Evolutionary conservation across 2,888 invertebrate genomes (phyloP).

Genomic region (Tineola bisselliella): DNA sequence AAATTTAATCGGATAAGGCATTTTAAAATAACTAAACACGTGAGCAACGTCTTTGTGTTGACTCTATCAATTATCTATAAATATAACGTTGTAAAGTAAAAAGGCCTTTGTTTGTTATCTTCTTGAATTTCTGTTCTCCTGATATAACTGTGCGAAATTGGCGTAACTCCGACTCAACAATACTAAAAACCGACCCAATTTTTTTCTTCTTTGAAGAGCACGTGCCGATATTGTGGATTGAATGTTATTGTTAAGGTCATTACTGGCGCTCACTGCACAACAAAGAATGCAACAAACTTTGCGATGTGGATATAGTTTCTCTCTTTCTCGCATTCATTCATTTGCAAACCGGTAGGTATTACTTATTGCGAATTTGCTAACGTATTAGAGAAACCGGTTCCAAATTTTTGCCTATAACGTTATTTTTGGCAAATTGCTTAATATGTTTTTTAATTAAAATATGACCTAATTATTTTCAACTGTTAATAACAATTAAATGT

Average conservation of each 20-base stretch:
- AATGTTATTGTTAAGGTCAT: conserved; percentile 51
- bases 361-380: neutral
- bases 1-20: too few species aligned
- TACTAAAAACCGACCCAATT: conserved; percentile 21
- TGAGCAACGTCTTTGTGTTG: neutral
- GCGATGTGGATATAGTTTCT: conserved; percentile 38
- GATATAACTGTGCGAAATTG: conserved; percentile 64
- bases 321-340: conserved; percentile 4
- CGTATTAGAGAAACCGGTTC: neutral
- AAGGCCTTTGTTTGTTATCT: neutral
- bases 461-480: neutral
- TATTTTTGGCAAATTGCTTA: neutral
- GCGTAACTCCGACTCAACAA: conserved; percentile 52
- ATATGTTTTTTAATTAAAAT: neutral
- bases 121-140: conserved; percentile 36
- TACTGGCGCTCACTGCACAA: conserved; percentile 48
- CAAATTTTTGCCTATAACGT: neutral
- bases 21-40: too few species aligned
- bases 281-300: conserved; percentile 40
- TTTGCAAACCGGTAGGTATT: conserved; percentile 7
- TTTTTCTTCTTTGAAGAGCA: conserved; percentile 41
- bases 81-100: neutral
- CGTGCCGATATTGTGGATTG: conserved; percentile 32
- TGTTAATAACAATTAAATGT: neutral
- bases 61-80: neutral